A percentile compares a stretch with the other conserved stretches of the same genome.
Evolutionary conservation across 2,113 vertebrate genomes (phyloP).

Genomic region (Tachysurus fulvidraco): DNA sequence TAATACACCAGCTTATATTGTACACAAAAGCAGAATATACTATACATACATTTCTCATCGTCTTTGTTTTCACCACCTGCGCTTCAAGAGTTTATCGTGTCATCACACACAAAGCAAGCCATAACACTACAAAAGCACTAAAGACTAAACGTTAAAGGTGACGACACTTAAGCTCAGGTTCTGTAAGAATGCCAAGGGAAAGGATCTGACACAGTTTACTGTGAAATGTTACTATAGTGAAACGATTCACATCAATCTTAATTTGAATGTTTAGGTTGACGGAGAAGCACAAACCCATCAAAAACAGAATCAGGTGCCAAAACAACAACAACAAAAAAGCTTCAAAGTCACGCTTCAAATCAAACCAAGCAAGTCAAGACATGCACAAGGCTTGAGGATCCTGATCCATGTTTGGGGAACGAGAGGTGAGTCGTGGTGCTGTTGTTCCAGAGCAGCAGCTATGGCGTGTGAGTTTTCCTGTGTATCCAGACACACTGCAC

Average conservation of each 20-base stretch:
- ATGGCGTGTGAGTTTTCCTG: neutral
- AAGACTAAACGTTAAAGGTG: neutral
- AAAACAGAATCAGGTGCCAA: neutral
- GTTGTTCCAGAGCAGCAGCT: slow-evolving; percentile 1
- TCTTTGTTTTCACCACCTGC: slow-evolving; percentile 51
- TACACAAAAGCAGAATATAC: slow-evolving; percentile 65
- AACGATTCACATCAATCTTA: neutral
- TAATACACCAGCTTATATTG: slow-evolving; percentile 73
- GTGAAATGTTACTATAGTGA: too few species aligned
- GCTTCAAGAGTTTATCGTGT: neutral
- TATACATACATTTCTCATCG: slow-evolving; percentile 61
- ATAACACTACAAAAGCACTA: neutral
- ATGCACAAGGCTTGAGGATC: neutral
- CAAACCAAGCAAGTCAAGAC: neutral
- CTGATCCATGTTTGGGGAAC: neutral
- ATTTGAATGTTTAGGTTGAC: neutral
- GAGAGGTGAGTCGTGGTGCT: neutral
- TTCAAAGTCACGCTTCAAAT: neutral
- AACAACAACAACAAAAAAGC: neutral
- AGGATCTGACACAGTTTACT: neutral
- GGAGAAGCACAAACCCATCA: neutral
- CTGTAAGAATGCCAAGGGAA: neutral
- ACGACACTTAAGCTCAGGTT: neutral
- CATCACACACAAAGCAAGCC: slow-evolving; percentile 6
- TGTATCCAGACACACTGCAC: neutral